A percentile compares a stretch with the other conserved stretches of the same genome.
Conservation (phyloP, 2,888 invertebrate genomes). For the Choreutis nemorana region DNA sequence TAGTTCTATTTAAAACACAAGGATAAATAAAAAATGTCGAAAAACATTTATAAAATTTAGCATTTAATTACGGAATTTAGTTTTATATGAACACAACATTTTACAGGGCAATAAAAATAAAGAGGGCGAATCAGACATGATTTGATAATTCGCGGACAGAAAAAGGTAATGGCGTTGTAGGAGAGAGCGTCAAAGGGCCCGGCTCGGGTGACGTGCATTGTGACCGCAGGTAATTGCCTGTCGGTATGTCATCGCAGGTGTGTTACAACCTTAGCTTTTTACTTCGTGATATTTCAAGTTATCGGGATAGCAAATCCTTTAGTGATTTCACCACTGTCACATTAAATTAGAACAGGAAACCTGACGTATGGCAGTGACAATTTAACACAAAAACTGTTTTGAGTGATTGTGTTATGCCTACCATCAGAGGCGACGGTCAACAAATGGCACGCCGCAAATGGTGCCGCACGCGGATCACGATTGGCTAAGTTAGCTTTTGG, state of each 20-base stretch:
- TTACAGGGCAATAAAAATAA: conserved; percentile 12
- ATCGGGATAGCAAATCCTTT: too few species aligned
- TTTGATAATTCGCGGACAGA: conserved; percentile 14
- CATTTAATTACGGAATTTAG: too few species aligned
- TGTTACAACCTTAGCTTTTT: conserved; percentile 14
- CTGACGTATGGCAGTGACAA: too few species aligned
- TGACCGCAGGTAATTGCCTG: conserved; percentile 27
- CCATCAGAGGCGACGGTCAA: too few species aligned
- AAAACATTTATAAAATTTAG: too few species aligned
- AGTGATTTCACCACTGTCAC: too few species aligned
- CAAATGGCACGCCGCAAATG: conserved; percentile 33
- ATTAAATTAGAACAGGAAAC: too few species aligned
- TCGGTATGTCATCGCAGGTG: conserved; percentile 17
- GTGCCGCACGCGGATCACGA: conserved; percentile 22
- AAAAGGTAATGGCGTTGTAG: conserved; percentile 34
- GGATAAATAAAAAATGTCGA: too few species aligned
- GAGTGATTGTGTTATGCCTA: too few species aligned
- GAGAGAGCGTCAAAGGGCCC: conserved; percentile 25
- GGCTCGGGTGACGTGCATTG: conserved; percentile 26
- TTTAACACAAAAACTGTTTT: too few species aligned
- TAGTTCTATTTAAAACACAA: too few species aligned
- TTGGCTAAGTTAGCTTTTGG: conserved; percentile 55
- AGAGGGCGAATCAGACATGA: conserved; percentile 16
- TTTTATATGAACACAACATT: too few species aligned
- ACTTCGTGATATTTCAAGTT: conserved; percentile 14